Conservation (phyloP, 2,797 vertebrate genomes). For the Periophthalmus magnuspinnatus region DNA sequence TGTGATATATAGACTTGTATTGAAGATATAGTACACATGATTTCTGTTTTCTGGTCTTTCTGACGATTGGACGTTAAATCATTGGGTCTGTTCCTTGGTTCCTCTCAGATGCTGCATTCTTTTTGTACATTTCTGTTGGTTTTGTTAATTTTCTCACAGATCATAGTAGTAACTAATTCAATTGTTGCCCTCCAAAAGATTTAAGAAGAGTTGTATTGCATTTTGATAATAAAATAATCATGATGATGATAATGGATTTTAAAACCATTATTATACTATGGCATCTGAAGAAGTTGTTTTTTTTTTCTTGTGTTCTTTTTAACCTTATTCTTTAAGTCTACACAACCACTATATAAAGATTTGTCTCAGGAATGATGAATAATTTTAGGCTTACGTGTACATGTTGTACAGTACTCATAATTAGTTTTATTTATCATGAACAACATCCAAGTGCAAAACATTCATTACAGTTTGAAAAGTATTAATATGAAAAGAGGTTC, state of each 20-base stretch:
- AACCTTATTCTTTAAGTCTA: neutral
- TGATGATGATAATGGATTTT: constrained; percentile 81
- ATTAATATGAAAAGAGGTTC: too few species aligned
- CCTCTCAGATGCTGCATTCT: constrained; percentile 50
- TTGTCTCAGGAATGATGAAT: neutral
- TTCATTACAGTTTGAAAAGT: too few species aligned
- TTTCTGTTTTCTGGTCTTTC: constrained; percentile 61
- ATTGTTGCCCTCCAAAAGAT: constrained; percentile 77
- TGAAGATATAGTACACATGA: constrained; percentile 79
- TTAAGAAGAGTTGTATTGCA: constrained; percentile 89
- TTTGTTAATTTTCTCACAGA: constrained; percentile 84
- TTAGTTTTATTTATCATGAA: too few species aligned
- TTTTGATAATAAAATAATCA: constrained; percentile 99
- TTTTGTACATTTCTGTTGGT: constrained; percentile 61
- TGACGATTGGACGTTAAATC: constrained; percentile 49
- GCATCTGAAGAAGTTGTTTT: constrained; percentile 36
- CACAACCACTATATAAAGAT: neutral
- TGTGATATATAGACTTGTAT: constrained; percentile 77
- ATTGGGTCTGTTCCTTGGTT: constrained; percentile 47
- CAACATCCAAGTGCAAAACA: neutral
- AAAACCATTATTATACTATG: constrained; percentile 54
- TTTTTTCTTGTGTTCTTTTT: constrained; percentile 1
- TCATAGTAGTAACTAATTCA: constrained; percentile 89
- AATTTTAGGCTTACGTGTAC: neutral
- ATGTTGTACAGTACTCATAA: neutral